Evolutionary conservation across 2,888 invertebrate species (phyloP), one percentile per base, ranked within the genome.

Genomic region (Drosophila lutescens): DNA sequence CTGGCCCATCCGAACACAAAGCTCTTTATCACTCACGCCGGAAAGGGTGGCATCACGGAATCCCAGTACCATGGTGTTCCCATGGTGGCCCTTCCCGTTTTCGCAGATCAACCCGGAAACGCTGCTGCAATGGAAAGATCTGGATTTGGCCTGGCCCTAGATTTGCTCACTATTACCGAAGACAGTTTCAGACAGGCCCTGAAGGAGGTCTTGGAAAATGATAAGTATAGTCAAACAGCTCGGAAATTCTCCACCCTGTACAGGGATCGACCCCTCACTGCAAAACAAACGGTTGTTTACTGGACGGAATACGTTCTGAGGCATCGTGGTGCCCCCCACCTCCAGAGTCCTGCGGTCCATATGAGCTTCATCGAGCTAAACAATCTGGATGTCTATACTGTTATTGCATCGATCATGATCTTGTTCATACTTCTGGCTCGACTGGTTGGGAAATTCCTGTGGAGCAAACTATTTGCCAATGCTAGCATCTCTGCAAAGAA

Each of bases 21-120:
- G 81, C 86, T 94, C 1, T 95, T 95, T 78, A 93, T 95, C 79
- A 93, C 94, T 0, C 95, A 95, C 79, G 95, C 95, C 4, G 95
- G 95, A 1, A 92, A 94, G 70, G 94, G 95, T 65, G 94, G 95
- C 49, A 93, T 94, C 0, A 94, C 94, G 78, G 95, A 95, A 89
- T 93, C 95, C 0, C 92, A 93, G 40, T 94, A 92, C 84, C 92
- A 94, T 78, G 94, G 93, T 5, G 93, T 94, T 0, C 94, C 94
- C 2, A 91, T 92, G 89, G 70, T 91, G 10, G 91, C 90, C 0
- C 61, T 91, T 1, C 92, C 92, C 4, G 41, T 92, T 36, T 91
- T 90, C 57, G 91, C 77, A 0, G 91, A 92, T 74, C 91, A 92
- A 49, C 75, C 62, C 13, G 9, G 38, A 3, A 92, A 91, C 65